These are phyloP conservation scores for Tyrannus savana DNA, from an alignment of 2,113 vertebrate species.

Conservation along the genomic window DNA sequence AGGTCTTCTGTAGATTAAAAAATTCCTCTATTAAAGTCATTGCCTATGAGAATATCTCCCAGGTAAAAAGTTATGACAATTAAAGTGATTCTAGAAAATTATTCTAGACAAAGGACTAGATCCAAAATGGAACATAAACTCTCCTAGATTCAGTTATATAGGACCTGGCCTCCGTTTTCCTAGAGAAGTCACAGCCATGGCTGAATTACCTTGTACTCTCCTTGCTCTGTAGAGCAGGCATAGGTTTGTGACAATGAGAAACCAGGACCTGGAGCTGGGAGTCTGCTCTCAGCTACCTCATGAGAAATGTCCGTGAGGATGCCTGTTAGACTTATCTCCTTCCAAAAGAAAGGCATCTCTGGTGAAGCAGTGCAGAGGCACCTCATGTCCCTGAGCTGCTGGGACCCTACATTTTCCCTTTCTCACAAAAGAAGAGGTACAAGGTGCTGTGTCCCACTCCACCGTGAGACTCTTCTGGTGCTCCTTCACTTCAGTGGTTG, in stretches of 20 bases:
- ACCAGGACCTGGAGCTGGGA: neutral
- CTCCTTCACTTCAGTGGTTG: neutral
- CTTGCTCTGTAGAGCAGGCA: neutral
- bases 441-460: neutral
- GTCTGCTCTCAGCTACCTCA: neutral
- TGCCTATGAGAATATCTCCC: neutral
- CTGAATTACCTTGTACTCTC: neutral
- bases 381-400: neutral
- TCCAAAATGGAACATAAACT: neutral
- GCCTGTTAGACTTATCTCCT: neutral
- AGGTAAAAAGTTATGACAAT: neutral
- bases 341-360: neutral
- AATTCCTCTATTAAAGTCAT: neutral
- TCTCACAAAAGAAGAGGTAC: neutral
- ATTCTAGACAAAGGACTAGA: neutral
- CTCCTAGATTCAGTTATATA: neutral
- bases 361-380: neutral
- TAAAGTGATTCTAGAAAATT: neutral
- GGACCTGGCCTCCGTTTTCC: neutral
- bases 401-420: neutral
- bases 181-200: neutral
- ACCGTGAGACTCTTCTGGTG: neutral
- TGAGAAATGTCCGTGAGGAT: neutral
- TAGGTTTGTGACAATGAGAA: neutral
- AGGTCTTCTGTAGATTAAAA: neutral